Conservation (phyloP, 2,888 invertebrate genomes). For the Pecten maximus region DNA sequence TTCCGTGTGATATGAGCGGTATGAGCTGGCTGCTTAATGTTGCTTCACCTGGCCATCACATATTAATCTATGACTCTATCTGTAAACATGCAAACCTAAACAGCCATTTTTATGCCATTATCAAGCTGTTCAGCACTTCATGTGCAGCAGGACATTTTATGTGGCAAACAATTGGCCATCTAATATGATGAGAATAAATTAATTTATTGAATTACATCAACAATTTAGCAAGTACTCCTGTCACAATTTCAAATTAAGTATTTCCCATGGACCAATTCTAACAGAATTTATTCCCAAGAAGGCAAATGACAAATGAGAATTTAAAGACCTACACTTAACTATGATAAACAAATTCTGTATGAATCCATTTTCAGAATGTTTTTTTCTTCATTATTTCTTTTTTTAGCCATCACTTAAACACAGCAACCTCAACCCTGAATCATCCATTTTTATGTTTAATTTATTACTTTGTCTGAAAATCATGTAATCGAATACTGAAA, state of each 20-base stretch:
- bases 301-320: neutral
- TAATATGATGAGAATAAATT: conserved; percentile 7
- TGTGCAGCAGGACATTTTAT: neutral
- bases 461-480: neutral
- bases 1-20: neutral
- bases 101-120: conserved; percentile 28
- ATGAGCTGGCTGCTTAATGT: neutral
- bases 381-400: neutral
- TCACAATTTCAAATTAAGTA: conserved; percentile 18
- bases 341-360: neutral
- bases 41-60: neutral
- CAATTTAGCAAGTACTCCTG: neutral
- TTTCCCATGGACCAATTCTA: neutral
- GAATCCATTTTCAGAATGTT: neutral
- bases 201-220: conserved; percentile 15
- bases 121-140: conserved; percentile 10
- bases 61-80: neutral
- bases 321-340: neutral
- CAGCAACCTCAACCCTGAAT: neutral
- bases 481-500: neutral
- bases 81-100: neutral
- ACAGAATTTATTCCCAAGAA: neutral
- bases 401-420: neutral
- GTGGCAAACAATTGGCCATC: conserved; percentile 13
- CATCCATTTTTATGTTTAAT: neutral